Conservation (phyloP, 2,797 vertebrate genomes). For the Chrosomus eos region DNA sequence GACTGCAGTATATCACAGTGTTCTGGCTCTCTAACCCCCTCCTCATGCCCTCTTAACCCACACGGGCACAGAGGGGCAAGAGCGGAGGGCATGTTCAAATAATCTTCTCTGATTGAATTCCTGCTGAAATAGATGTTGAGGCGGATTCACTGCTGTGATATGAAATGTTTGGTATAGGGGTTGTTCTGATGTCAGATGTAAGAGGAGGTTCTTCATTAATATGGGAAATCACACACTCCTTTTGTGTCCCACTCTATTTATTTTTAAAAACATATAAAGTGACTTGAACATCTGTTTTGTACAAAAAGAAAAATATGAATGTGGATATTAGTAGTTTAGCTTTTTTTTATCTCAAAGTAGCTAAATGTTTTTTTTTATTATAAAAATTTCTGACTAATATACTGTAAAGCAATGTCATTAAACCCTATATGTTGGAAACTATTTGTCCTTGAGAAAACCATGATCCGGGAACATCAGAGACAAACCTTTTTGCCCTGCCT, state of each 20-base stretch:
- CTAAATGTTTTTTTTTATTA: no score
- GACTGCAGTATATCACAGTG: constrained; percentile 77
- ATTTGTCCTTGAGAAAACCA: no score
- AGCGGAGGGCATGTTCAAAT: constrained; percentile 35
- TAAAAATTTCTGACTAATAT: no score
- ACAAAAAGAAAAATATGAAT: background rate
- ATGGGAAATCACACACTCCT: background rate
- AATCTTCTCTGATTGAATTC: constrained; percentile 17
- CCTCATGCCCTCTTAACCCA: constrained; percentile 41
- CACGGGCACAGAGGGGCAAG: constrained; percentile 35
- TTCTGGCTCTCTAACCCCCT: constrained; percentile 54
- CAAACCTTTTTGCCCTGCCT: no score
- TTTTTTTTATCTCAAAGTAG: no score
- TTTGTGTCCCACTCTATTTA: background rate
- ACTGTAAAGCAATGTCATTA: no score
- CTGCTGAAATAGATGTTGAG: constrained; percentile 27
- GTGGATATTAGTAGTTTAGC: background rate
- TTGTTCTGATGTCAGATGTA: background rate
- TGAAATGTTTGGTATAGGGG: background rate
- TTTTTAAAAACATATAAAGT: background rate
- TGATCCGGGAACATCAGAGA: no score
- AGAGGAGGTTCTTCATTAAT: background rate
- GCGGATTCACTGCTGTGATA: background rate
- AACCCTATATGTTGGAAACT: background rate
- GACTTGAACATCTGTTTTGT: background rate